A percentile compares a stretch with the other conserved stretches of the same genome.
Evolutionary conservation across 2,888 invertebrate genomes (phyloP).

Genomic region (Xestia ashworthii): DNA sequence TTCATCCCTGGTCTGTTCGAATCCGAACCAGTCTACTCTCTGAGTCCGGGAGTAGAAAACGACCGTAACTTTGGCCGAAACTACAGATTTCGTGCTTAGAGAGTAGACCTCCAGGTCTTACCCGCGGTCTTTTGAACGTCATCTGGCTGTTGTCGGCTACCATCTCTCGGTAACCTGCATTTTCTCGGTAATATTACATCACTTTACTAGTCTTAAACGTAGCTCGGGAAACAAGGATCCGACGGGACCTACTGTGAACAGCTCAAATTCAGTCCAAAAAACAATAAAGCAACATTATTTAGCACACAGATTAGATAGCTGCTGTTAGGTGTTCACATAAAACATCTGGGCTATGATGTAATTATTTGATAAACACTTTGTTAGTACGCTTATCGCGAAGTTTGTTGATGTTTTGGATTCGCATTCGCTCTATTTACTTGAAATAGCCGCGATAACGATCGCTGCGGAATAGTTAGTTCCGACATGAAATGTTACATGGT

Average conservation of each 20-base stretch:
- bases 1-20: background rate
- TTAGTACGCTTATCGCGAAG: slow-evolving; percentile 48
- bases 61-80: no score
- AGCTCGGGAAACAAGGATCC: background rate
- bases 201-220: background rate
- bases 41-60: no score
- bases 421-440: slow-evolving; percentile 57
- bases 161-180: background rate
- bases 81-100: no score
- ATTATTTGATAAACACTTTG: slow-evolving; percentile 57
- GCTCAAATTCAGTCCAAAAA: slow-evolving; percentile 3
- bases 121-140: background rate
- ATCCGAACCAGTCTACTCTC: background rate
- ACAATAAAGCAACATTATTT: slow-evolving; percentile 31
- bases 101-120: background rate
- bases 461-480: slow-evolving; percentile 1
- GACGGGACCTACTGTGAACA: slow-evolving; percentile 10
- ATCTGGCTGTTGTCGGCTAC: background rate
- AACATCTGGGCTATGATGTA: slow-evolving; percentile 56
- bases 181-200: background rate
- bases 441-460: slow-evolving; percentile 48
- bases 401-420: slow-evolving; percentile 55
- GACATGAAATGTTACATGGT: slow-evolving; percentile 43
- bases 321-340: slow-evolving; percentile 23
- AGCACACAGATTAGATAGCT: slow-evolving; percentile 49